Evolutionary conservation across 1,140 invertebrate species (phyloP).

Genomic region (Plodia interpunctella): DNA sequence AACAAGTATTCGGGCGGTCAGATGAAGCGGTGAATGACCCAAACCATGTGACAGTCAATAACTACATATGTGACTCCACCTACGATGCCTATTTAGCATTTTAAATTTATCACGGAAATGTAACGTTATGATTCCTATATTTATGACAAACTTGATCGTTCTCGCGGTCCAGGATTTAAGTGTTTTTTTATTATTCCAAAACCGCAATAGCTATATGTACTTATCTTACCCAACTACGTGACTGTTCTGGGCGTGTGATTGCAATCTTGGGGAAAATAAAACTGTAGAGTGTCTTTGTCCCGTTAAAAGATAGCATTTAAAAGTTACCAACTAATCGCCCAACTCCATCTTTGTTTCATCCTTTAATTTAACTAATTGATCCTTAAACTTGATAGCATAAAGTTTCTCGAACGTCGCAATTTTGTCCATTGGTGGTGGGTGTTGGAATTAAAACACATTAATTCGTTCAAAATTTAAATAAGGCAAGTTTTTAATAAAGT

Average conservation of each 20-base stretch:
- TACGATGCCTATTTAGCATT: conserved; percentile 42
- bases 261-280: conserved; percentile 9
- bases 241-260: not conserved
- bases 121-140: conserved; percentile 33
- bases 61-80: conserved; percentile 27
- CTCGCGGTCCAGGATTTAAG: not conserved
- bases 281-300: conserved; percentile 7
- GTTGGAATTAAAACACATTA: too few species aligned
- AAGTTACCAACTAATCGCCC: conserved; percentile 7
- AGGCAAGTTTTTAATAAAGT: too few species aligned
- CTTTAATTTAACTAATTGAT: conserved; percentile 2
- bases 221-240: too few species aligned
- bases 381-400: not conserved
- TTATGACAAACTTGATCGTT: conserved; percentile 25
- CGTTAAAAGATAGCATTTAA: conserved; percentile 10
- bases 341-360: not conserved
- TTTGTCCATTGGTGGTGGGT: not conserved
- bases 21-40: conserved; percentile 38
- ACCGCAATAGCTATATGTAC: conserved; percentile 4
- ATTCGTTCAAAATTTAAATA: too few species aligned
- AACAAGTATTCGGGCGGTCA: conserved; percentile 2
- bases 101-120: conserved; percentile 34
- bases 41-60: conserved; percentile 26
- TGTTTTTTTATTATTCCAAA: conserved; percentile 1
- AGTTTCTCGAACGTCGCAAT: not conserved